Evolutionary conservation across 1,140 invertebrate species (phyloP).

Genomic region (Trachymyrmex cornetzi): DNA sequence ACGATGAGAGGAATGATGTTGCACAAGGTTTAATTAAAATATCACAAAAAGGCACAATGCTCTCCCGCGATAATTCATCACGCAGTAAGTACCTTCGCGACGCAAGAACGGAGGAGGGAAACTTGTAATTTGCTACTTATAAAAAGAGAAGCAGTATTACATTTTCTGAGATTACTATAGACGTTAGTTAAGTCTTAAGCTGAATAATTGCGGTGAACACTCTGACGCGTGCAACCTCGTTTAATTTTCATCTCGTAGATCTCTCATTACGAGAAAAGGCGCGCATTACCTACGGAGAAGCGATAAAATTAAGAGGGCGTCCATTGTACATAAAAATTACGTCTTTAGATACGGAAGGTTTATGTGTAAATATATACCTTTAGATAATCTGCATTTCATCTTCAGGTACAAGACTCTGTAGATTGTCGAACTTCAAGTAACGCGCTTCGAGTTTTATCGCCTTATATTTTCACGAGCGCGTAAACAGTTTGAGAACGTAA

Average conservation of each 20-base stretch:
- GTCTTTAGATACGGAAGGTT: neutral
- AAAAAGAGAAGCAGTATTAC: neutral
- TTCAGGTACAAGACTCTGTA: neutral
- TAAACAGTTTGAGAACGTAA: neutral
- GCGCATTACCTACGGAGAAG: neutral
- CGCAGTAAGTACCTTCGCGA: neutral
- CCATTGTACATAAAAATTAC: conserved; percentile 5
- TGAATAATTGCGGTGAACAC: conserved; percentile 13
- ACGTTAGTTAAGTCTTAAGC: conserved; percentile 37
- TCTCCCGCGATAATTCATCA: conserved; percentile 11
- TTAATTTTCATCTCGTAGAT: conserved; percentile 15
- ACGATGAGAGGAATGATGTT: neutral
- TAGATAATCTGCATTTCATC: conserved; percentile 14
- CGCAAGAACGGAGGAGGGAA: neutral
- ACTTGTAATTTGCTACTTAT: neutral
- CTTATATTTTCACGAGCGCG: neutral
- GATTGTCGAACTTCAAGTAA: neutral
- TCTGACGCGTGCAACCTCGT: neutral
- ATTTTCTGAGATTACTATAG: conserved; percentile 4
- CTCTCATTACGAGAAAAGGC: conserved; percentile 17
- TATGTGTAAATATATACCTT: conserved; percentile 30
- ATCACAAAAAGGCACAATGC: neutral
- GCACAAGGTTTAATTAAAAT: conserved; percentile 29
- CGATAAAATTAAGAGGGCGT: neutral
- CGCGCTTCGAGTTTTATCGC: neutral